Percentiles rank a stretch among this genome's conserved stretches.
Evolutionary conservation across 2,113 vertebrate species (phyloP).

Genomic region (Loxodonta africana): DNA sequence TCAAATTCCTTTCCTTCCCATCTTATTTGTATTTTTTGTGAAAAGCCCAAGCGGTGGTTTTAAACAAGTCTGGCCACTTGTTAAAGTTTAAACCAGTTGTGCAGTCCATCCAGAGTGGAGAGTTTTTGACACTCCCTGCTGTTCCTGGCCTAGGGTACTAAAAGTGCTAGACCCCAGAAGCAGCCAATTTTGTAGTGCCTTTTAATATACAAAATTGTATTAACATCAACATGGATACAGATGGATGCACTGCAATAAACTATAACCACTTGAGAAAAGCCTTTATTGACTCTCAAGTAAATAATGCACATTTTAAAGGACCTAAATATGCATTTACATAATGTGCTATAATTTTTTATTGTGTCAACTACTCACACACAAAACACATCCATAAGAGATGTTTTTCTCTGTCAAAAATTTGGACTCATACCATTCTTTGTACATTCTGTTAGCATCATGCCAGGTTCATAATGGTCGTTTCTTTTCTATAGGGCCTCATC

Average conservation of each 20-base stretch:
- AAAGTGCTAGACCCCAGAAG: constrained; percentile 59
- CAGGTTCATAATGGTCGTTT: not conserved
- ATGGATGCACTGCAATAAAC: constrained; percentile 78
- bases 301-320: constrained; percentile 85
- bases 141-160: constrained; percentile 56
- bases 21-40: constrained; percentile 38
- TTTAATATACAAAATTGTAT: constrained; percentile 78
- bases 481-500: not conserved
- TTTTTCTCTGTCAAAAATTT: constrained; percentile 70
- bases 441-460: constrained; percentile 2
- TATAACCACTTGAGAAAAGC: constrained; percentile 81
- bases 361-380: constrained; percentile 70
- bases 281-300: constrained; percentile 84
- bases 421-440: constrained; percentile 2
- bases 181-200: constrained; percentile 73
- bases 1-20: constrained; percentile 47
- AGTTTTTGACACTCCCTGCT: not conserved
- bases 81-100: constrained; percentile 52
- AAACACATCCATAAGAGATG: constrained; percentile 60
- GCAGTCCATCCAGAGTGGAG: not conserved
- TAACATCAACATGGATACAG: constrained; percentile 78
- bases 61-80: constrained; percentile 52
- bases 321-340: constrained; percentile 84
- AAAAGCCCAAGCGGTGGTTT: constrained; percentile 53
- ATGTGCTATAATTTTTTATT: constrained; percentile 83